Evolutionary conservation across 2,113 vertebrate species (phyloP).

Genomic region (Nycticryphes semicollaris): DNA sequence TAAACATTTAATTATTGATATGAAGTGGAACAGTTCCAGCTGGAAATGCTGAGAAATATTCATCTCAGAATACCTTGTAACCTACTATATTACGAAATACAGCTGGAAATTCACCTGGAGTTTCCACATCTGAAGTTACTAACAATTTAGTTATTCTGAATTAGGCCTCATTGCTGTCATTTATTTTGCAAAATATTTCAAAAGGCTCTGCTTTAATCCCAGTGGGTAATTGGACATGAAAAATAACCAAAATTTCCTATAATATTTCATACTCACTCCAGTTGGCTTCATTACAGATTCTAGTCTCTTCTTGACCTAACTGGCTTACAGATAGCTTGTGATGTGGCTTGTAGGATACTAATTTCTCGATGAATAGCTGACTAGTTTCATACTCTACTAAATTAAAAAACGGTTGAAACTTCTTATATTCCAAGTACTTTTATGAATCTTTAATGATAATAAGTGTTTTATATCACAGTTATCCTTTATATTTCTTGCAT

Average conservation of each 20-base stretch:
- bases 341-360: not conserved
- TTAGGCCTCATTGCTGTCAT: not conserved
- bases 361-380: not conserved
- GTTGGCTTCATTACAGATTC: not conserved
- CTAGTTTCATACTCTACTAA: not conserved
- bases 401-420: not conserved
- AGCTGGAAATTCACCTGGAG: not conserved
- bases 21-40: not conserved
- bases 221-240: not conserved
- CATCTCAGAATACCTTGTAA: not conserved
- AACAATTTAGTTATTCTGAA: not conserved
- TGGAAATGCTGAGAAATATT: not conserved
- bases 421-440: not conserved
- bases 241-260: not conserved
- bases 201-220: not conserved
- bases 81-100: not conserved
- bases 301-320: not conserved
- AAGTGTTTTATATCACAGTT: not conserved
- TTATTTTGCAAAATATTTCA: constrained; percentile 9
- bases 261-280: not conserved
- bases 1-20: constrained; percentile 42
- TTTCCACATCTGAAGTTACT: not conserved
- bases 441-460: not conserved
- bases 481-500: not conserved
- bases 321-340: not conserved